These are phyloP conservation scores for Neodiprion fabricii DNA, from an alignment of 1,140 invertebrate species.

Conservation along the genomic window DNA sequence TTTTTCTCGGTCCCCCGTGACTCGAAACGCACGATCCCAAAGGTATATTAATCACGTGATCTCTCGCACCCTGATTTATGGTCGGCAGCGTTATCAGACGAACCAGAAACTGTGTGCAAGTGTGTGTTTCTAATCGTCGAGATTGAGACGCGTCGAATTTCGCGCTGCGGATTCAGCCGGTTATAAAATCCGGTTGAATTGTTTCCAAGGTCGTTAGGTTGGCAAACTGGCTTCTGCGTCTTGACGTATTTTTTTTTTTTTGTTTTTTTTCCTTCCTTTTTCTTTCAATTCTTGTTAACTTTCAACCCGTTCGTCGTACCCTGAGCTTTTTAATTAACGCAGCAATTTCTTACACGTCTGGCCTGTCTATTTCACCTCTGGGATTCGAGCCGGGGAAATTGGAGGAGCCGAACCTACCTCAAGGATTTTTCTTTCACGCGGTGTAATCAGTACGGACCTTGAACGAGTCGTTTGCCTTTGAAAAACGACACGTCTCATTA, in stretches of 20 bases:
- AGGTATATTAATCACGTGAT: constrained; percentile 7
- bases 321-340: too few relatives aligned
- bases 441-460: too few relatives aligned
- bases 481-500: constrained; percentile 3
- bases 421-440: not conserved
- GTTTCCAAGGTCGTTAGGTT: not conserved
- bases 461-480: not conserved
- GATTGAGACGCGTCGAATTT: constrained; percentile 7
- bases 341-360: too few relatives aligned
- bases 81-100: not conserved
- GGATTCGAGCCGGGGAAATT: too few relatives aligned
- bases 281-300: too few relatives aligned
- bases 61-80: constrained; percentile 2
- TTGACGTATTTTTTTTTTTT: too few relatives aligned
- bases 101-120: too few relatives aligned
- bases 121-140: not conserved
- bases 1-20: not conserved
- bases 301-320: too few relatives aligned
- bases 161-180: not conserved
- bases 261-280: too few relatives aligned
- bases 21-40: not conserved
- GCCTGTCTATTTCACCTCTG: too few relatives aligned
- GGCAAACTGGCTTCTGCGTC: too few relatives aligned
- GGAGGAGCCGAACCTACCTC: not conserved
- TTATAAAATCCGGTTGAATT: not conserved